Evolutionary conservation across 2,888 invertebrate species (phyloP).

Genomic region (Dynastes maya): DNA sequence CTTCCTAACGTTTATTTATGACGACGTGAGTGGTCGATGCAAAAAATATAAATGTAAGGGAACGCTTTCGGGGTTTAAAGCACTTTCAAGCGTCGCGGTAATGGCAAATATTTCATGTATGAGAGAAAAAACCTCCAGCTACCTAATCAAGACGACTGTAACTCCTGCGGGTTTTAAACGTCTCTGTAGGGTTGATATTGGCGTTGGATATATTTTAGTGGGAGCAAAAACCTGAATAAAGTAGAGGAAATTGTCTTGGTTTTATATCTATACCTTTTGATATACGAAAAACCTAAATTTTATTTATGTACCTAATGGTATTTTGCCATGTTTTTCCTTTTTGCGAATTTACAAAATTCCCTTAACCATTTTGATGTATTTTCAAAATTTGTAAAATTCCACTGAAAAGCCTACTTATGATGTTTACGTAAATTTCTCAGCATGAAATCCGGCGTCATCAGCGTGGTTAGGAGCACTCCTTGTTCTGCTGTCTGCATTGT

Average conservation of each 20-base stretch:
- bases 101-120: conserved; percentile 38
- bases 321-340: background rate
- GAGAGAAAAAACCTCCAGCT: conserved; percentile 21
- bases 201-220: conserved; percentile 28
- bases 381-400: too few relatives aligned
- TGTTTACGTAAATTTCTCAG: too few relatives aligned
- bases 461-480: too few relatives aligned
- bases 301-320: background rate
- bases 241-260: background rate
- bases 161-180: conserved; percentile 29
- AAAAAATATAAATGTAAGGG: conserved; percentile 41
- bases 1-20: conserved; percentile 44
- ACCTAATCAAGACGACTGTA: conserved; percentile 46
- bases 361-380: too few relatives aligned
- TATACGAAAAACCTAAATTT: conserved; percentile 13
- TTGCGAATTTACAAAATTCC: too few relatives aligned
- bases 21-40: conserved; percentile 45
- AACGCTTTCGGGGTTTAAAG: conserved; percentile 41
- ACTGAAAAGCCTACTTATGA: too few relatives aligned
- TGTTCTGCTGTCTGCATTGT: too few relatives aligned
- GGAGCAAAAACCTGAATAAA: conserved; percentile 2
- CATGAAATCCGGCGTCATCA: too few relatives aligned
- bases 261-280: background rate
- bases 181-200: conserved; percentile 15
- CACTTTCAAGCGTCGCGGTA: conserved; percentile 34